A percentile compares a stretch with the other conserved stretches of the same genome.
Conservation (phyloP, 1,140 invertebrate genomes). For the Conus ventricosus region DNA sequence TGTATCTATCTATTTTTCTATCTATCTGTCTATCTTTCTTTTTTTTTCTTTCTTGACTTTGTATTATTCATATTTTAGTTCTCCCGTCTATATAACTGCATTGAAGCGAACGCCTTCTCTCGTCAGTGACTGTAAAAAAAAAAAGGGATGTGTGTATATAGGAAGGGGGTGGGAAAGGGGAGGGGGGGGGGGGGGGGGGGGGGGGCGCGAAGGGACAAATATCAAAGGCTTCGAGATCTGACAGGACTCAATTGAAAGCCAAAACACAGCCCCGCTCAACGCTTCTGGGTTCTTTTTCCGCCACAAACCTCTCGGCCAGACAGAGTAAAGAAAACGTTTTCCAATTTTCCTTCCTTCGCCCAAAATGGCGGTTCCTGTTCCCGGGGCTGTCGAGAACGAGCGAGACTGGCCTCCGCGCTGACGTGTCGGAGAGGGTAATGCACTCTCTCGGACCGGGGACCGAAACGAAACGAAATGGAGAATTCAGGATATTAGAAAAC, state of each 20-base stretch:
- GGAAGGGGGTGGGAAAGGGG: too few species aligned
- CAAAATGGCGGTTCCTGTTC: conserved; percentile 11
- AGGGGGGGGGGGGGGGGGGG: too few species aligned
- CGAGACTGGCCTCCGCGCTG: not conserved
- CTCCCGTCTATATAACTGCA: too few species aligned
- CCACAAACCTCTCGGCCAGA: not conserved
- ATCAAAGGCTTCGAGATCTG: not conserved
- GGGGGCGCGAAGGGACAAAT: too few species aligned
- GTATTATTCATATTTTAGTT: too few species aligned
- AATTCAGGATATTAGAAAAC: conserved; percentile 39
- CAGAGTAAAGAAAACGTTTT: conserved; percentile 26
- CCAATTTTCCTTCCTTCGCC: not conserved
- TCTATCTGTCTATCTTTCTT: too few species aligned
- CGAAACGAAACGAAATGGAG: conserved; percentile 31
- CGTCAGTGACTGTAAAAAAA: too few species aligned
- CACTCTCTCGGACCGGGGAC: conserved; percentile 29
- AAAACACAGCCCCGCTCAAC: not conserved
- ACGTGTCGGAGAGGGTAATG: conserved; percentile 30
- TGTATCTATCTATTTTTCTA: too few species aligned
- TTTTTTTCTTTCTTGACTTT: too few species aligned
- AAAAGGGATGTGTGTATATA: too few species aligned
- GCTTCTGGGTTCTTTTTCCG: not conserved
- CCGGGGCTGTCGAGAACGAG: not conserved
- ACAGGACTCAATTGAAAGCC: not conserved
- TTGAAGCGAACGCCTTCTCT: too few species aligned